Evolutionary conservation across 2,888 invertebrate species (phyloP).

Genomic region (Dryobotodes eremita): DNA sequence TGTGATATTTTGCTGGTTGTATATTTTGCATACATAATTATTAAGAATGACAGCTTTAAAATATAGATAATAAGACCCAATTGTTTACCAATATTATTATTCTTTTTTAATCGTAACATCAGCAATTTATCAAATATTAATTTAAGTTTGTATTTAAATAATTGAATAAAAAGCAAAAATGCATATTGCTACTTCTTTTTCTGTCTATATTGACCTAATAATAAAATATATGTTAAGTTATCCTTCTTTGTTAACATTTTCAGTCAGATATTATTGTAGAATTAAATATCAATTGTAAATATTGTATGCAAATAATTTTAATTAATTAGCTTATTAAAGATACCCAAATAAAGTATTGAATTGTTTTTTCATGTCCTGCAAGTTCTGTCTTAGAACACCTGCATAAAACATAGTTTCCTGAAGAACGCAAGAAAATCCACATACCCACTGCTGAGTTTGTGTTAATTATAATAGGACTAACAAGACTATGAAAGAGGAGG

Average conservation of each 20-base stretch:
- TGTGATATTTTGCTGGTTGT: conserved; percentile 87
- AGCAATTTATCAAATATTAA: conserved; percentile 27
- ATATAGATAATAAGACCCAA: conserved; percentile 77
- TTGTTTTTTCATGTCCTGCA: conserved; percentile 14
- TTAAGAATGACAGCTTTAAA: conserved; percentile 82
- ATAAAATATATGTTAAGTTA: conserved; percentile 11
- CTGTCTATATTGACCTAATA: conserved; percentile 17
- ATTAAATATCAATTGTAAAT: conserved; percentile 67
- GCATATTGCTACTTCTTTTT: conserved; percentile 13
- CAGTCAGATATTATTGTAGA: conserved; percentile 38
- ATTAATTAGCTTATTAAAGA: conserved; percentile 83
- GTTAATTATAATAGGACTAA: neutral
- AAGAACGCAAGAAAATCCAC: neutral
- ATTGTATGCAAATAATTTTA: conserved; percentile 76
- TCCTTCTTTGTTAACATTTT: conserved; percentile 13
- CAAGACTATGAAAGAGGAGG: neutral
- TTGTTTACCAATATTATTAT: conserved; percentile 51
- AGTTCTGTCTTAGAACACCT: neutral
- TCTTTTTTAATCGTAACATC: conserved; percentile 47
- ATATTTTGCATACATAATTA: conserved; percentile 81
- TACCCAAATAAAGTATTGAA: conserved; percentile 56
- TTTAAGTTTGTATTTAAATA: neutral
- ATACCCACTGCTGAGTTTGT: neutral
- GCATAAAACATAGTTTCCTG: neutral
- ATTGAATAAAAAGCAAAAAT: conserved; percentile 7